Conservation (phyloP, 2,113 vertebrate species). For the Gambusia holbrooki region DNA sequence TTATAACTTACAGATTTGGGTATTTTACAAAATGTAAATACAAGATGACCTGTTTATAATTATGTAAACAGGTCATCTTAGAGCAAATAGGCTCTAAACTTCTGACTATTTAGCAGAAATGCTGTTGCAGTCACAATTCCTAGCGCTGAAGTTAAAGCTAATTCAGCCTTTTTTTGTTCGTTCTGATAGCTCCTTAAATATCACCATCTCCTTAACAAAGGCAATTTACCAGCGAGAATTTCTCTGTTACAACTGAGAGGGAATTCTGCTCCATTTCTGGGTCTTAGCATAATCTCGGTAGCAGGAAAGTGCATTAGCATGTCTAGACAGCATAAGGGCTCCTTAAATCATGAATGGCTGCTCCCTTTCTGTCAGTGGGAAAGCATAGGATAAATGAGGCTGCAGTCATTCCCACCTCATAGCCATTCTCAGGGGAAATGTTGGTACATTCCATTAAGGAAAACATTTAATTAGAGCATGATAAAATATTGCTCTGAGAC, state of each 20-base stretch:
- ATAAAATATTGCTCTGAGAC: conserved; percentile 72
- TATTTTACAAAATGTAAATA: background rate
- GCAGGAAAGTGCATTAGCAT: conserved; percentile 64
- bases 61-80: background rate
- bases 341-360: conserved; percentile 72
- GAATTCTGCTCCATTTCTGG: conserved; percentile 28
- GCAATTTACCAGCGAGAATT: conserved; percentile 2
- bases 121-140: background rate
- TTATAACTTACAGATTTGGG: background rate
- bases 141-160: background rate
- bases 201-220: background rate
- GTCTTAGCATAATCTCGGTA: conserved; percentile 24
- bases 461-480: conserved; percentile 76
- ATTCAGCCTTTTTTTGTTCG: too few relatives aligned
- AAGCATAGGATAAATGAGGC: conserved; percentile 65
- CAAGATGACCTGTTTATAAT: background rate
- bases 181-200: background rate
- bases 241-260: background rate
- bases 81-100: background rate
- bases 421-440: conserved; percentile 54
- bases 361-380: conserved; percentile 71
- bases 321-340: conserved; percentile 51
- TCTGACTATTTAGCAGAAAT: background rate
- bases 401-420: conserved; percentile 29
- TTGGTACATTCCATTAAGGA: conserved; percentile 73